Base-by-base conservation (phyloP, 2,888 invertebrate genomes). In the Papilio demoleus region DNA sequence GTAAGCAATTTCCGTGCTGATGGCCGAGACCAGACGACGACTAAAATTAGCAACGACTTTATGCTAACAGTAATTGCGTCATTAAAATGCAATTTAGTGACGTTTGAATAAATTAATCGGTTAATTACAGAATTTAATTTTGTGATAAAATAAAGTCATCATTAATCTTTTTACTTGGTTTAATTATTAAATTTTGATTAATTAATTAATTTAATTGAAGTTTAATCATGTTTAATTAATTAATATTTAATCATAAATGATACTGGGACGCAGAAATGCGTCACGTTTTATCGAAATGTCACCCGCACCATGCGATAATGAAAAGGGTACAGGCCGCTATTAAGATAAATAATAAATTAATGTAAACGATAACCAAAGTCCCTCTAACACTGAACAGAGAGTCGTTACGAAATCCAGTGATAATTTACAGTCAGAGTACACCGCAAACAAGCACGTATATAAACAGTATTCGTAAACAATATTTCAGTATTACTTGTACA, bases 311-410 rank as follows among this genome's bases (percentile, higher is more conserved):
- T 53, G 53, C 53, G 27, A 53, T 53, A 27, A 27, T 53, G 53
- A 53, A 27, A 27, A 53, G 53, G 53, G 53, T 27, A 53, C 53
- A 53, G 53, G n/a, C 53, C 27, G n/a, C 53, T 53, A n/a, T 53
- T 53, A 24, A 27, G n/a, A 53, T 53, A 53, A 53, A 53, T n/a
- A 53, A 27, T 53, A 53, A 53, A 53, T 53, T 27, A 53, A 53
- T 50, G 12, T 24, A 24, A 53, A 53, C n/a, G 53, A 53, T 53
- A 27, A 53, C 53, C 27, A 27, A 53, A 53, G 8, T 27, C 14
- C 27, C 27, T 27, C 5, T 8, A 27, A 24, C 27, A n/a, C 0
- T n/a, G 5, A 1, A 12, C 24, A 53, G 8, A 11, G 22, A 53
- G 50, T 47, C 47, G 47, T 24, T 50, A 24, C 24, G n/a, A 47